Conservation (phyloP, 2,113 vertebrate species). For the Orientallactaga bullata region DNA sequence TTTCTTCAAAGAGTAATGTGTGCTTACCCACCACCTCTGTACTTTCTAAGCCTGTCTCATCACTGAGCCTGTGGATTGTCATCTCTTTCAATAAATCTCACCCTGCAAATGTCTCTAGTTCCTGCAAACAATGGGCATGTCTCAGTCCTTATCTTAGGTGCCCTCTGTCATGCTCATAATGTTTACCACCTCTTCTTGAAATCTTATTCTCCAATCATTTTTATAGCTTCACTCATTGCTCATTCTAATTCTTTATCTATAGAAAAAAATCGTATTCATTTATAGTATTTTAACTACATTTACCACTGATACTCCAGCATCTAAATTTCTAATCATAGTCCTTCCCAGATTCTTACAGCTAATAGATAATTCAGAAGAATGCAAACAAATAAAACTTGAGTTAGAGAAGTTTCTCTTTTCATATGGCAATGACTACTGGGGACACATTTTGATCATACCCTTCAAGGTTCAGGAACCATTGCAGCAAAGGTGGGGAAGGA, state of each 20-base stretch:
- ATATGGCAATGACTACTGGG: too few species aligned
- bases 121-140: background rate
- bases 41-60: background rate
- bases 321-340: background rate
- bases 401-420: too few species aligned
- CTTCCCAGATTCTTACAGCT: background rate
- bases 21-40: background rate
- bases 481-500: too few species aligned
- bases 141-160: background rate
- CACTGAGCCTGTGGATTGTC: background rate
- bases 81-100: background rate
- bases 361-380: conserved; percentile 42
- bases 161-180: background rate
- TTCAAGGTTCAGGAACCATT: too few species aligned
- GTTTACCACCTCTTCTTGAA: background rate
- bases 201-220: background rate
- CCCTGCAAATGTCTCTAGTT: background rate
- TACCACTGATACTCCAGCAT: background rate
- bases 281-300: conserved; percentile 1
- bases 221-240: background rate
- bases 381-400: background rate
- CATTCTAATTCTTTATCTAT: background rate
- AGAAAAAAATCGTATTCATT: conserved; percentile 1
- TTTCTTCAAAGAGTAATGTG: conserved; percentile 23
- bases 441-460: too few species aligned